Evolutionary conservation across 2,797 vertebrate species (phyloP).

Genomic region (Acipenser oxyrinchus): DNA sequence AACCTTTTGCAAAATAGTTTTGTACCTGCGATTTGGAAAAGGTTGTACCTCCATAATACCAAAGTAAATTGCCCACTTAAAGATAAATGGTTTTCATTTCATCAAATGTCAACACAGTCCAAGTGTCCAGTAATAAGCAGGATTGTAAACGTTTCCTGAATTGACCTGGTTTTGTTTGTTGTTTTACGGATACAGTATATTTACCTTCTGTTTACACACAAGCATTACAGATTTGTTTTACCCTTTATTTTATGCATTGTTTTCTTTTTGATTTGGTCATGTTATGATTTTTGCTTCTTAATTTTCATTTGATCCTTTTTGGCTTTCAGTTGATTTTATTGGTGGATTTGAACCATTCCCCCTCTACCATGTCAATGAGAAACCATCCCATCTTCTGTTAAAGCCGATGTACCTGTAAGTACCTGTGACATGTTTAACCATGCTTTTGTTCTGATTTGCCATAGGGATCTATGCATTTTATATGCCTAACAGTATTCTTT

Average conservation of each 20-base stretch:
- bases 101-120: background rate
- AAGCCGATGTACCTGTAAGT: slow-evolving; percentile 87
- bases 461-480: too few relatives aligned
- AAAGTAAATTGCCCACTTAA: background rate
- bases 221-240: slow-evolving; percentile 21
- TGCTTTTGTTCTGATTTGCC: slow-evolving; percentile 20
- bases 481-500: background rate
- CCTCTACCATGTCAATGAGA: slow-evolving; percentile 93
- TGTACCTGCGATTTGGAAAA: too few relatives aligned
- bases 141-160: background rate
- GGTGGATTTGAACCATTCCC: slow-evolving; percentile 95
- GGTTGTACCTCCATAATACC: too few relatives aligned
- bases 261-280: slow-evolving; percentile 34
- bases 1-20: too few relatives aligned
- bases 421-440: slow-evolving; percentile 27
- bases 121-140: background rate
- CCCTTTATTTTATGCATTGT: slow-evolving; percentile 15
- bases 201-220: slow-evolving; percentile 1
- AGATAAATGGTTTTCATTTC: background rate
- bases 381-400: slow-evolving; percentile 85
- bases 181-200: background rate
- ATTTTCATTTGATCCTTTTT: slow-evolving; percentile 63
- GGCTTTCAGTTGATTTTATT: slow-evolving; percentile 98
- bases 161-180: background rate
- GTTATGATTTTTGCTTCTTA: slow-evolving; percentile 41